Base-by-base conservation (phyloP, 2,113 vertebrate genomes). In the Oreochromis niloticus region DNA sequence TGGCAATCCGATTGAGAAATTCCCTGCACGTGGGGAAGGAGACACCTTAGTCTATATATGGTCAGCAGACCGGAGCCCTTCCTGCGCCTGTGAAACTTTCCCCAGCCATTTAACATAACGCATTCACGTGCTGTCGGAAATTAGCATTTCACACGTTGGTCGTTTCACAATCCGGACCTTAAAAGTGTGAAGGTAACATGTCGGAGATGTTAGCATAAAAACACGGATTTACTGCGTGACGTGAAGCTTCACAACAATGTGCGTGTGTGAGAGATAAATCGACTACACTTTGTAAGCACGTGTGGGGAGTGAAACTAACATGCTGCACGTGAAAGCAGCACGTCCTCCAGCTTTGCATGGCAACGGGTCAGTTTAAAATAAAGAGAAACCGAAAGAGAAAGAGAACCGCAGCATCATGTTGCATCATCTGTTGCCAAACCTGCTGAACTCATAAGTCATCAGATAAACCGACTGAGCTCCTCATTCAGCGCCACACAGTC, bases 371-470 rank as follows among this genome's bases (percentile, higher is more conserved):
- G 16, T 95, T 97, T 96, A 95, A 82, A 93, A 95, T 92, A 97
- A 97, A 96, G 50, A 36, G 96, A 97, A 97, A 97, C 87, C 75
- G 95, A 97, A 96, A 97, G 90, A 48, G 71, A 75, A 75, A 75
- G 71, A 78, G 17, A 79, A 9, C 1, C 2, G 5, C 19, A 13
- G n/a, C 80, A 41, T 52, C 78, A 41, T 2, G 83, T 90, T 91
- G 81, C 92, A 75, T 93, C 92, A 93, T 11, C 41, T 11, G 4
- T 16, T 7, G 80, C 19, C 86, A 88, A 68, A 36, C 63, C 73
- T 7, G 13, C 61, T 11, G 6, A 13, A 1, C 41, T 36, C 6
- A 19, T 32, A 88, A 89, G 12, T 50, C 2, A 2, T 1, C 16
- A 52, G 57, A 48, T 50, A 2, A 17, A 1, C 9, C 2, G 7